Base-by-base conservation (phyloP, 2,888 invertebrate genomes). In the Oscheius myriophilus region DNA sequence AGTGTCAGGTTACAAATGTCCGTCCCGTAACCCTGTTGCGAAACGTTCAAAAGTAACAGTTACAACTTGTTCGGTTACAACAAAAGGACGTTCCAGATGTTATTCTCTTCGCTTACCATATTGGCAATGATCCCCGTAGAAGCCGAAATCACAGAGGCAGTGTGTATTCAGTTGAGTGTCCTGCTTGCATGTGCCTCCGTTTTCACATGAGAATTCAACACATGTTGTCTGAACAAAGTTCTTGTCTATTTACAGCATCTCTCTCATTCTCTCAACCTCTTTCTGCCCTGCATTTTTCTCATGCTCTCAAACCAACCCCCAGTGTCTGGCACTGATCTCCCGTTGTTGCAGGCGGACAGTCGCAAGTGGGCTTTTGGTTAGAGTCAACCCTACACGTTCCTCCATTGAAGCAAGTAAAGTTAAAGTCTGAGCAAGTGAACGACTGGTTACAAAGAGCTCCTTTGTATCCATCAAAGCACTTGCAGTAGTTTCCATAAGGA, bases 191-290 rank as follows among this genome's bases (percentile, higher is more conserved):
- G 26, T 46, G 9, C 57, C 66, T 23, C 58, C 51, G 26, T 58
- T 58, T 18, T 57, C 25, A 41, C 66, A 66, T 6, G 18, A 16
- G 18, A 26, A n/a, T 18, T 3, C 11, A 33, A 41, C 23, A 39
- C 66, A 66, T 2, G 26, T 14, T 11, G 46, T 21, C 66, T 66
- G 57, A 66, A 66, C 33, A 14, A 1, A 12, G 4, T 46, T 18
- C 11, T 12, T 46, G 12, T 46, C 18, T 57, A n/a, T n/a, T n/a
- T n/a, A n/a, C n/a, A n/a, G n/a, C n/a, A n/a, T n/a, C n/a, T n/a
- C n/a, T n/a, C n/a, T n/a, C n/a, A n/a, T n/a, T n/a, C 14, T 57
- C 57, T 61, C 61, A 49, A 16, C 46, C 45, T 61, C n/a, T 61
- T 3, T 46, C 39, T 61, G 3, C 25, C 21, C n/a, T 33, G 12